Evolutionary conservation across 37 sponge, comb jelly and placozoan genomes (phyloP).

Genomic region (Spongia lamella): DNA sequence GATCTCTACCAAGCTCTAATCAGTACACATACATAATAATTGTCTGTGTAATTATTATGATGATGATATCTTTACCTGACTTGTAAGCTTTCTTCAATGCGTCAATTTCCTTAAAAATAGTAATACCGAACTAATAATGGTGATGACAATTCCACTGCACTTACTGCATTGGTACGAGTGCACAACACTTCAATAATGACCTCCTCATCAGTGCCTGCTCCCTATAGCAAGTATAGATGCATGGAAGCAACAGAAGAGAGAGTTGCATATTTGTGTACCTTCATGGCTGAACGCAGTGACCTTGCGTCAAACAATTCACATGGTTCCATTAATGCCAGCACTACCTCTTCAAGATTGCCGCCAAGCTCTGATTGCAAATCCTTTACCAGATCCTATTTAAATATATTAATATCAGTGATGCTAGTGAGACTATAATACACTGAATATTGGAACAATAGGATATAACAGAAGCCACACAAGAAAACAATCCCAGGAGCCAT

Average conservation of each 20-base stretch:
- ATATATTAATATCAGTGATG: neutral
- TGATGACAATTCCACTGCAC: neutral
- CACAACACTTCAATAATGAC: constrained; percentile 85
- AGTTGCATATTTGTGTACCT: neutral
- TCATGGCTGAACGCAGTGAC: constrained; percentile 59
- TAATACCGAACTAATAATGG: neutral
- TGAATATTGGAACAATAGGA: too few species aligned
- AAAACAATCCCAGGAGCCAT: too few species aligned
- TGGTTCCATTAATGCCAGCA: constrained; percentile 48
- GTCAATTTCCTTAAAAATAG: neutral
- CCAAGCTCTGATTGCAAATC: constrained; percentile 74
- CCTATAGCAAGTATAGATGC: neutral
- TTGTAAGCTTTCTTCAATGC: constrained; percentile 13
- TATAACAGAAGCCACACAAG: too few species aligned
- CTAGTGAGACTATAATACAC: too few species aligned
- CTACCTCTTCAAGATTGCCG: constrained; percentile 56
- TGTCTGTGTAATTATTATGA: neutral
- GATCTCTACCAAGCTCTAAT: constrained; percentile 36
- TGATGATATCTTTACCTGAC: neutral
- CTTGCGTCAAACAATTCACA: constrained; percentile 34
- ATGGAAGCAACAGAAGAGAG: neutral
- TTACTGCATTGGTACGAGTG: constrained; percentile 59
- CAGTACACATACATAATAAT: neutral
- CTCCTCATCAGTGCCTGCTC: constrained; percentile 83
- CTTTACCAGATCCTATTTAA: constrained; percentile 48